Percentiles rank a stretch among this genome's conserved stretches.
Evolutionary conservation across 2,888 invertebrate genomes (phyloP).

Genomic region (Callimorpha dominula): DNA sequence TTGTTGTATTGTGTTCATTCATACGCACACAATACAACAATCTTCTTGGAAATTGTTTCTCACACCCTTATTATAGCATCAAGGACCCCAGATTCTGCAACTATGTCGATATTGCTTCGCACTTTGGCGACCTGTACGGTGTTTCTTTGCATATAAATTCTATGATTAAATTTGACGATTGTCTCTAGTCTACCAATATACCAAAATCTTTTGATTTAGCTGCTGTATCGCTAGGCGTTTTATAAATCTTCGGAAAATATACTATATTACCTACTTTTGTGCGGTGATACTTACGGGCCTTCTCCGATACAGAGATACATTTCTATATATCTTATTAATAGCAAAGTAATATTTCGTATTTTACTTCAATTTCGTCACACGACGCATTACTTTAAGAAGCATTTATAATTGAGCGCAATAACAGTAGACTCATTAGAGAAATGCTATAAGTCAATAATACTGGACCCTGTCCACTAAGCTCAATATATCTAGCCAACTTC

Average conservation of each 20-base stretch:
- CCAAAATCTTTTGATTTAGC: neutral
- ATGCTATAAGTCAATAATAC: neutral
- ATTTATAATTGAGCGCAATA: no score
- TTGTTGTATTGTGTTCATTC: neutral
- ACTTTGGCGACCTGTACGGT: no score
- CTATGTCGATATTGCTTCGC: no score
- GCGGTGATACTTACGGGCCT: neutral
- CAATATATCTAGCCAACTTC: neutral
- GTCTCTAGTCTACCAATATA: neutral
- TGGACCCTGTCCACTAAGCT: neutral
- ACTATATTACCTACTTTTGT: no score
- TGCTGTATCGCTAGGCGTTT: neutral
- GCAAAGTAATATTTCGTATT: neutral
- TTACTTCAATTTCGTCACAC: no score
- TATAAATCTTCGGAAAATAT: no score
- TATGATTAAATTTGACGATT: neutral
- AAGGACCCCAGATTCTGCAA: neutral
- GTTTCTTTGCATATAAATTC: no score
- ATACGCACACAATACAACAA: conserved; percentile 1
- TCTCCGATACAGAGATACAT: neutral
- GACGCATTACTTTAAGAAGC: no score
- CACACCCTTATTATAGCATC: neutral
- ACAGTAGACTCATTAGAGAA: neutral
- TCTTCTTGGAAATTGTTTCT: neutral
- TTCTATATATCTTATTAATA: neutral